phyloP scores from a whole-genome alignment of 1,140 invertebrate genomes.

The Contarinia nasturtii region DNA sequence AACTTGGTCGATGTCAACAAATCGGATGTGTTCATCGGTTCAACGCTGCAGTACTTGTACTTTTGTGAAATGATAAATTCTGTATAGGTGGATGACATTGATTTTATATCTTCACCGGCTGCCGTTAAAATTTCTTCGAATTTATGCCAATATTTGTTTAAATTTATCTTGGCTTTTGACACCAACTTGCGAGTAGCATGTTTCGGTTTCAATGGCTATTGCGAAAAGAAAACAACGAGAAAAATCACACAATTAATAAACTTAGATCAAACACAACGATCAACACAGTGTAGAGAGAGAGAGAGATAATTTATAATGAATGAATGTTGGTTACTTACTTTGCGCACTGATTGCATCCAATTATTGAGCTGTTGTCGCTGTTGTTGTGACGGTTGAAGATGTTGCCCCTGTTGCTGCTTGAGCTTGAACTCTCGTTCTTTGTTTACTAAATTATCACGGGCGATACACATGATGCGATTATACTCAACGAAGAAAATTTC shows the following conservation, averaged over 20 bases:
- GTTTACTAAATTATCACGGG: background rate
- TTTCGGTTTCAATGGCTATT: background rate
- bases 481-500: too few relatives aligned
- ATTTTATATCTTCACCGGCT: background rate
- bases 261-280: background rate
- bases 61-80: background rate
- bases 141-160: constrained; percentile 1
- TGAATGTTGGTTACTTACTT: background rate
- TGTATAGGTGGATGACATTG: background rate
- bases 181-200: background rate
- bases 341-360: background rate
- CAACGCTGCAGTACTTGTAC: too few relatives aligned
- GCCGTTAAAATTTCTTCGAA: background rate
- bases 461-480: background rate
- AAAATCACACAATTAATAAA: background rate
- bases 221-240: background rate
- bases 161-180: background rate
- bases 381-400: too few relatives aligned
- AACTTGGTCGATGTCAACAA: too few relatives aligned
- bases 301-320: too few relatives aligned
- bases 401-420: background rate
- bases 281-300: too few relatives aligned
- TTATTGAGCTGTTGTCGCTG: background rate
- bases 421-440: background rate
- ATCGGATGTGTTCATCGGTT: too few relatives aligned